Conservation (phyloP, 2,113 vertebrate species). For the Camelus dromedarius region DNA sequence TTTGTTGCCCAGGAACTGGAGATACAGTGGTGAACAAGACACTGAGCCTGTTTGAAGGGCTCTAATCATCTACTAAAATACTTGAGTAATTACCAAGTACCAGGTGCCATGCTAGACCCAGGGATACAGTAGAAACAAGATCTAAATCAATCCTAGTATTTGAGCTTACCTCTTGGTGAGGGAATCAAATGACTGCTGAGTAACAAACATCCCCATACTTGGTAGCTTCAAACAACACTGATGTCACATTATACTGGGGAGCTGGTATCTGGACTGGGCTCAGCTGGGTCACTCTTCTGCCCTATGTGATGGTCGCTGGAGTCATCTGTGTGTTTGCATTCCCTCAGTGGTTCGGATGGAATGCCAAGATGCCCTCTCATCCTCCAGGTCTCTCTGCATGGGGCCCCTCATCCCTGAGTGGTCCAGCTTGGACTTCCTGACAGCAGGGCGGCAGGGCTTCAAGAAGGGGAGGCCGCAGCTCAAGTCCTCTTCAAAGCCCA, state of each 20-base stretch:
- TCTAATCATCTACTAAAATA: not conserved
- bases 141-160: not conserved
- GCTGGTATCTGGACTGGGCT: not conserved
- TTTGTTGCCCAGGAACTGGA: not conserved
- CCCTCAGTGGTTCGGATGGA: not conserved
- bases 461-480: not conserved
- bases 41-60: not conserved
- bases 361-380: fast-evolving
- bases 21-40: not conserved
- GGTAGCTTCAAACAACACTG: too few species aligned
- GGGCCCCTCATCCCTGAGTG: not conserved
- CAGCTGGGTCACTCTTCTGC: not conserved
- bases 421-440: not conserved
- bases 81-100: not conserved
- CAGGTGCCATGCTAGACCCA: not conserved
- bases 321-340: fast-evolving
- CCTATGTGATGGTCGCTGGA: fast-evolving
- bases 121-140: not conserved
- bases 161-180: not conserved
- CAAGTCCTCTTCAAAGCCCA: too few species aligned
- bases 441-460: fast-evolving
- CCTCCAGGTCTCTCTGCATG: not conserved
- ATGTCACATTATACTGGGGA: not conserved
- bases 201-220: not conserved
- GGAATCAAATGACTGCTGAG: not conserved